Base-by-base conservation (phyloP, 1,140 invertebrate genomes). In the Globodera rostochiensis region DNA sequence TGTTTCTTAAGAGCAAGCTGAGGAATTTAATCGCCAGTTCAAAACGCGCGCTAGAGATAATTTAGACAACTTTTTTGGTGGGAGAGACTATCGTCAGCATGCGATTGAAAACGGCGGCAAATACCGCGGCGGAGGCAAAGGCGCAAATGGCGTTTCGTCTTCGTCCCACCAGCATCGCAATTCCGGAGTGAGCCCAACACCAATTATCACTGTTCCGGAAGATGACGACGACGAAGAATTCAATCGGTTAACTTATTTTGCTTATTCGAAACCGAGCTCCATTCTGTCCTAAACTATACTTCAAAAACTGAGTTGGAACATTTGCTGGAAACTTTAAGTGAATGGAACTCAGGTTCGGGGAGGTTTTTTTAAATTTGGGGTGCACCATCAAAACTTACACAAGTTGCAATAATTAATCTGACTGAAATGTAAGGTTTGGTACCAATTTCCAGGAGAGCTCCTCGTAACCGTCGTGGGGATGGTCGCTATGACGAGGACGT, bases 1-100 rank as follows among this genome's bases (percentile, higher is more conserved):
- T 77, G 0, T 21, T 21, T 66, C 69, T 88, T 76, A 73, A 90
- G 87, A 84, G 25, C 86, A 90, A 60, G 87, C 87, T 15, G 87
- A 81, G 47, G 64, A 74, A 4, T 88, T 88, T 80, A 87, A 90
- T 74, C 60, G 81, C 4, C 86, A 88, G 75, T 88, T 88, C 73
- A 79, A 85, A 57, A 45, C 77, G 13, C 80, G 84, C 19, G 88
- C 86, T 9, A 71, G 74, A 19, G 79, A 80, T 9, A 89, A 88
- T 25, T 6, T 85, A 15, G 66, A 36, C 36, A 49, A 45, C 7
- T 45, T 80, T 46, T 82, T 82, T 78, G 78, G 80, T n/a, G 71
- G 81, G 21, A 53, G 66, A 70, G 15, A 57, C 45, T 60, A 57
- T 81, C 64, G 25, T 50, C 25, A 78, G 5, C 11, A 57, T 46